Conservation (phyloP, 2,113 vertebrate genomes). For the Nipponia nippon region DNA sequence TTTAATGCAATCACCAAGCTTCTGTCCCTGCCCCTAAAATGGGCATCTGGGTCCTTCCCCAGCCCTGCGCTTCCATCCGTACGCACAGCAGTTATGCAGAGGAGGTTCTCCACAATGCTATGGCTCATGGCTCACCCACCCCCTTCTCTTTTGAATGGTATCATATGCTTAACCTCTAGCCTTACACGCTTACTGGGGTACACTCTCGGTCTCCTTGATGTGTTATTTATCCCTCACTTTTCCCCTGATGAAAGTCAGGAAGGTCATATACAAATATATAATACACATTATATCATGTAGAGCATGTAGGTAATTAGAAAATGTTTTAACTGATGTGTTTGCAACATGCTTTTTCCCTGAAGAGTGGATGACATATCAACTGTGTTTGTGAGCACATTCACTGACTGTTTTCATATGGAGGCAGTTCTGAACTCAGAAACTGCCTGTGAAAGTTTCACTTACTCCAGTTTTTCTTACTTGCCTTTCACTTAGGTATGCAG, state of each 20-base stretch:
- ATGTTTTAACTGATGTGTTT: accelerated
- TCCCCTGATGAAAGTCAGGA: background rate
- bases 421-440: background rate
- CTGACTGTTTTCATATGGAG: background rate
- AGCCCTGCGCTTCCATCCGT: background rate
- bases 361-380: accelerated
- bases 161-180: background rate
- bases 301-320: background rate
- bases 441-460: background rate
- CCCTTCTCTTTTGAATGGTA: background rate
- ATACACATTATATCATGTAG: accelerated
- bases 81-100: no score
- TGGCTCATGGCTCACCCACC: background rate
- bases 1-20: background rate
- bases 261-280: background rate
- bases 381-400: background rate
- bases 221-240: background rate
- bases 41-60: background rate
- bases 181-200: background rate
- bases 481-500: background rate
- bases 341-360: background rate
- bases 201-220: background rate
- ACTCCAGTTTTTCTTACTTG: background rate
- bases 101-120: accelerated
- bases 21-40: background rate